Evolutionary conservation across 1,140 invertebrate species (phyloP).

Genomic region (Drosophila nannoptera): DNA sequence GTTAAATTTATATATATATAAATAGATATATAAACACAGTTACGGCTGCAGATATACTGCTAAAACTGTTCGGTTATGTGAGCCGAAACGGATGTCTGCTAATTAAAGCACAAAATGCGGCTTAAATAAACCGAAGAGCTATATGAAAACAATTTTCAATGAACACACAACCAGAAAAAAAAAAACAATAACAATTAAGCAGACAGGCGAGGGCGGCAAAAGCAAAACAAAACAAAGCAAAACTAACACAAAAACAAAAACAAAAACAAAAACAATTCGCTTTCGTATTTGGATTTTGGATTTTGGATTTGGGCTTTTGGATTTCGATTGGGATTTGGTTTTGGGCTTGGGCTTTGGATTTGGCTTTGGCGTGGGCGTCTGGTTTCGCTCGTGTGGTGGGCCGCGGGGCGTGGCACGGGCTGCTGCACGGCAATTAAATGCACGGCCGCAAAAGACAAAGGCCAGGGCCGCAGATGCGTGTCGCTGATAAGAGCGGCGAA

Average conservation of each 20-base stretch:
- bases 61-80: slow-evolving; percentile 1
- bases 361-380: slow-evolving; percentile 7
- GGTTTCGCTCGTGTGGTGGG: not conserved
- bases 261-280: not conserved
- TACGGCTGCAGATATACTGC: slow-evolving; percentile 3
- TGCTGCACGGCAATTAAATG: slow-evolving; percentile 59
- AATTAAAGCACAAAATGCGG: slow-evolving; percentile 44
- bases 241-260: slow-evolving; percentile 2
- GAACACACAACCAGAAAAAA: slow-evolving; percentile 6
- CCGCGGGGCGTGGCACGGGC: slow-evolving; percentile 12
- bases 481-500: slow-evolving; percentile 44
- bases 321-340: slow-evolving; percentile 10
- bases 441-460: slow-evolving; percentile 39
- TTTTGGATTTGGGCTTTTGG: slow-evolving; percentile 12
- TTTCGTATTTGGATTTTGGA: not conserved
- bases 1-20: slow-evolving; percentile 3
- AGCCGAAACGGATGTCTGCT: slow-evolving; percentile 10
- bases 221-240: not conserved
- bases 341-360: slow-evolving; percentile 7
- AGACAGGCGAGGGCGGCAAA: slow-evolving; percentile 29
- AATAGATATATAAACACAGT: not conserved
- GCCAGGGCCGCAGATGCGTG: slow-evolving; percentile 49
- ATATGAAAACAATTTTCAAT: not conserved
- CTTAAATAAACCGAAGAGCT: slow-evolving; percentile 21
- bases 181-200: slow-evolving; percentile 27